Evolutionary conservation across 1,140 invertebrate species (phyloP), one percentile per base, ranked within the genome.

Genomic region (Drosophila nigromelanica): DNA sequence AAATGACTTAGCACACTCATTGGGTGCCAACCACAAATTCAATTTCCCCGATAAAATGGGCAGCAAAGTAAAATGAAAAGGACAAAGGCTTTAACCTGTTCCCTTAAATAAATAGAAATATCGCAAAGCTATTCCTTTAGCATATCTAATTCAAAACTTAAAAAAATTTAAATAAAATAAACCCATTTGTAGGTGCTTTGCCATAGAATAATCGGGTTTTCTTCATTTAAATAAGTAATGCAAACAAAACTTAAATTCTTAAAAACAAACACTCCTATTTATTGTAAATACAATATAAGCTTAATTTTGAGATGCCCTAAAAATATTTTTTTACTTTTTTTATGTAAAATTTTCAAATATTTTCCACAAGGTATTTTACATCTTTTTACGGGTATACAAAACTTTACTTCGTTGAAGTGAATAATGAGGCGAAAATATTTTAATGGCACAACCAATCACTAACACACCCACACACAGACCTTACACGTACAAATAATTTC

Each of bases 381-480:
- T 10, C 11, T 58, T 35, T 30, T 66, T 12, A 18, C 7, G 12
- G 15, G 14, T 12, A 39, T 39, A 21, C 35, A 15, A 12, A 69
- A 72, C 48, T 50, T 42, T 30, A 51, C 54, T 78, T 54, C 11
- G 24, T 52, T 45, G 63, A 77, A 89, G 73, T 89, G 86, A 89
- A 89, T 89, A 89, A 87, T 87, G 83, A 87, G 76, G 72, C 75
- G 76, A 69, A 89, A 89, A 89, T 80, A 89, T 89, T 89, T 89
- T 89, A 89, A 89, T 89, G 83, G 69, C 73, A 77, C 72, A 73
- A 64, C 60, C 55, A 64, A 76, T 69, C 72, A 74, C 50, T 52
- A 48, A 72, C 69, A 74, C 64, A 76, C 59, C 14, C 64, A 51
- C 60, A 30, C 43, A 21, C 61, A 37, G 52, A 48, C 62, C 33